These are phyloP conservation scores for Harpalus rubripes DNA, from an alignment of 2,888 invertebrate genomes.

Conservation along the genomic window DNA sequence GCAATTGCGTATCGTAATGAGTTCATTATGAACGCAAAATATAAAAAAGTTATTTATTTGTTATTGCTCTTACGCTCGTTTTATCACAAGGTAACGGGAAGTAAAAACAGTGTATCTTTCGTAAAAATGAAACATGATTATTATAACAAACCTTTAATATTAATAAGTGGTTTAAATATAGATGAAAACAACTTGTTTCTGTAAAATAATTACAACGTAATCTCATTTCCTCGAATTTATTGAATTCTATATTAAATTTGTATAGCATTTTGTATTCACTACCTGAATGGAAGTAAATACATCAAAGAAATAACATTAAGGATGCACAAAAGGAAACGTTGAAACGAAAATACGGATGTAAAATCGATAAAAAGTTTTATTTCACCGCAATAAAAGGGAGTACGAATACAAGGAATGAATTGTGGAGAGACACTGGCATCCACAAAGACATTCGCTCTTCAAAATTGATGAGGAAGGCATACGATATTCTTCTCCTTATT, in stretches of 20 bases:
- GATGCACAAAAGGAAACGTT: slow-evolving; percentile 50
- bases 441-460: slow-evolving; percentile 3
- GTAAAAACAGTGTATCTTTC: too few relatives aligned
- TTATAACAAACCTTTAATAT: slow-evolving; percentile 12
- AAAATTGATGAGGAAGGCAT: slow-evolving; percentile 39
- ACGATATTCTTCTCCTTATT: not conserved
- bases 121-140: too few relatives aligned
- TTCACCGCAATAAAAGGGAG: slow-evolving; percentile 47
- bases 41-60: too few relatives aligned
- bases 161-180: slow-evolving; percentile 14
- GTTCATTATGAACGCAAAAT: too few relatives aligned
- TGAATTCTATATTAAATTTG: slow-evolving; percentile 54
- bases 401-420: slow-evolving; percentile 39
- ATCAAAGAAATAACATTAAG: slow-evolving; percentile 56
- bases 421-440: slow-evolving; percentile 28
- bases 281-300: slow-evolving; percentile 56
- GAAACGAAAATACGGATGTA: slow-evolving; percentile 49
- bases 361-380: slow-evolving; percentile 56
- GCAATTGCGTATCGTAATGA: too few relatives aligned
- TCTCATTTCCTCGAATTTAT: slow-evolving; percentile 47
- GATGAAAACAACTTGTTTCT: slow-evolving; percentile 3
- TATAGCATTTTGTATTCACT: slow-evolving; percentile 51
- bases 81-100: too few relatives aligned
- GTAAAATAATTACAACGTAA: slow-evolving; percentile 36
- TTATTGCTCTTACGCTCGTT: too few relatives aligned